Evolutionary conservation across 2,797 vertebrate genomes (phyloP).

Genomic region (Enteromius unitaeniatus): DNA sequence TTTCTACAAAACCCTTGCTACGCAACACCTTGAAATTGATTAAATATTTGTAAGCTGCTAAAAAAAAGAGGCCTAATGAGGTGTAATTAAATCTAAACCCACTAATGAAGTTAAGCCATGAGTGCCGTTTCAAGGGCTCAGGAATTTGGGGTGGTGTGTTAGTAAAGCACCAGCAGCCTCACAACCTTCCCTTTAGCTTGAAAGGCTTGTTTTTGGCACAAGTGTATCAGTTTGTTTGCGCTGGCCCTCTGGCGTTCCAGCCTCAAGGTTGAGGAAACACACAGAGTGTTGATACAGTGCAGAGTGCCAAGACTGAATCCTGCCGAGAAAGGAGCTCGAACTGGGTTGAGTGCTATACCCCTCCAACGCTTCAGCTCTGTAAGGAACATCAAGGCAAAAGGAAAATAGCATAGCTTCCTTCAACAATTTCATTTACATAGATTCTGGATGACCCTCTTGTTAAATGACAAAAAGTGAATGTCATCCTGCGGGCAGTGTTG

Average conservation of each 20-base stretch:
- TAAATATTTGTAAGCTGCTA: slow-evolving; percentile 71
- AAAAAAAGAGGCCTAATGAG: slow-evolving; percentile 73
- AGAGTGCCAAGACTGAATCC: slow-evolving; percentile 57
- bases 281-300: slow-evolving; percentile 68
- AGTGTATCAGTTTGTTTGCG: slow-evolving; percentile 70
- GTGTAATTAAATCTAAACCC: slow-evolving; percentile 77
- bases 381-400: slow-evolving; percentile 8
- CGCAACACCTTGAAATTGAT: slow-evolving; percentile 65
- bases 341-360: slow-evolving; percentile 15
- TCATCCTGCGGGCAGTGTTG: too few relatives aligned
- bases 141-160: slow-evolving; percentile 62
- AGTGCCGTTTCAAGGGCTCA: slow-evolving; percentile 65
- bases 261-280: slow-evolving; percentile 68
- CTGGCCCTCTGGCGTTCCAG: slow-evolving; percentile 63
- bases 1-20: slow-evolving; percentile 2
- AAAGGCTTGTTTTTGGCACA: slow-evolving; percentile 60
- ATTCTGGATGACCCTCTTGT: not conserved
- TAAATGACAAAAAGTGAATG: not conserved
- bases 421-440: not conserved
- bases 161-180: slow-evolving; percentile 56
- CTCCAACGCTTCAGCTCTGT: slow-evolving; percentile 29
- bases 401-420: not conserved
- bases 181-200: slow-evolving; percentile 51
- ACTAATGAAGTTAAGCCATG: slow-evolving; percentile 72
- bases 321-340: slow-evolving; percentile 8